A percentile compares a stretch with the other conserved stretches of the same genome.
Evolutionary conservation across 1,140 invertebrate species (phyloP).

Genomic region (Centruroides sculpturatus): DNA sequence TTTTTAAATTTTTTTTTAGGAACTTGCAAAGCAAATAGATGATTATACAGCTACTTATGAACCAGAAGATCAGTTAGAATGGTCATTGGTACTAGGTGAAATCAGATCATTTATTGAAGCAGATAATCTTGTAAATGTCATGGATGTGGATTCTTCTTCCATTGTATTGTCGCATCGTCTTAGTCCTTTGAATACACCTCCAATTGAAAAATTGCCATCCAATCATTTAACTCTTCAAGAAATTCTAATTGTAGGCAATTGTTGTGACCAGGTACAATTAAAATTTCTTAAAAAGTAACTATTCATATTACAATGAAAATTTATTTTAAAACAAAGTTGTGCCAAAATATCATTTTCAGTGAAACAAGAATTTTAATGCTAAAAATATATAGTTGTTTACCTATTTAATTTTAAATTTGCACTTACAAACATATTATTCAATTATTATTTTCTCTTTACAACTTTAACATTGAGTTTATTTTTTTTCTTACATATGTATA

Average conservation of each 20-base stretch:
- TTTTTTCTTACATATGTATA: too few species aligned
- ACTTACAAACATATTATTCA: too few species aligned
- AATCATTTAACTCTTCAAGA: slow-evolving; percentile 65
- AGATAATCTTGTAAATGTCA: slow-evolving; percentile 70
- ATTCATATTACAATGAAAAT: not conserved
- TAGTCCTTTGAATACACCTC: slow-evolving; percentile 67
- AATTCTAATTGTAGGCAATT: slow-evolving; percentile 87
- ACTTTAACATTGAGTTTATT: too few species aligned
- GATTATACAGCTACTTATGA: slow-evolving; percentile 91
- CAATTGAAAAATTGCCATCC: slow-evolving; percentile 67
- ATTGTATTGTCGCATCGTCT: slow-evolving; percentile 41
- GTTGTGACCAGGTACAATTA: slow-evolving; percentile 56
- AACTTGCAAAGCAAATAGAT: slow-evolving; percentile 62
- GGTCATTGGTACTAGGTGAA: slow-evolving; percentile 85
- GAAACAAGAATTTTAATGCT: too few species aligned
- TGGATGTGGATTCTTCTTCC: slow-evolving; percentile 46
- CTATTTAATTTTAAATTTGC: too few species aligned
- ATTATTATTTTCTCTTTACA: too few species aligned
- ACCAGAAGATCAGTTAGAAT: slow-evolving; percentile 91
- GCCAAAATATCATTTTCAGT: too few species aligned
- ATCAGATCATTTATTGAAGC: slow-evolving; percentile 89
- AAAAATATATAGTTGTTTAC: too few species aligned
- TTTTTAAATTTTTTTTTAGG: slow-evolving; percentile 29
- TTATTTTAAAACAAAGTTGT: too few species aligned
- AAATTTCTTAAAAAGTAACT: not conserved